A percentile compares a stretch with the other conserved stretches of the same genome.
phyloP scores from a whole-genome alignment of 2,113 vertebrate genomes.

The Microcebus ravelobensis region DNA sequence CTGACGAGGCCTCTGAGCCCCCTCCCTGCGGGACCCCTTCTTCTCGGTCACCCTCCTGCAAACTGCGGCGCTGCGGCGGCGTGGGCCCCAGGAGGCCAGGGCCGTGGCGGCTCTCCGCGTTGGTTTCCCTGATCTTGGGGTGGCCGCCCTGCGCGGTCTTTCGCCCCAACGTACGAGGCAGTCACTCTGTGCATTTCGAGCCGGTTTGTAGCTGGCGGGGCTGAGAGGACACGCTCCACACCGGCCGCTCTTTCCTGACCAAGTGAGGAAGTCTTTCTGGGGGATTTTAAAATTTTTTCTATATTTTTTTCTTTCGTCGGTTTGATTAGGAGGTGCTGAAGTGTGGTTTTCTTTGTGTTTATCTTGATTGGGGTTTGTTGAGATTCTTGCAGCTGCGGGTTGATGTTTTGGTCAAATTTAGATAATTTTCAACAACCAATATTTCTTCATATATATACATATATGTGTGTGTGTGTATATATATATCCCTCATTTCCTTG shows the following conservation, averaged over 20 bases:
- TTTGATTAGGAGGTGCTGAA: not conserved
- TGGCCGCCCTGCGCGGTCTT: accelerated
- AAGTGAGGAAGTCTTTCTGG: not conserved
- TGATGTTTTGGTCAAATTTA: not conserved
- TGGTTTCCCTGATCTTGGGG: too few relatives aligned
- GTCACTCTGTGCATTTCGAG: not conserved
- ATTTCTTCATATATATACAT: not conserved
- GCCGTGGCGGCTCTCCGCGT: not conserved
- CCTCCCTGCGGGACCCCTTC: not conserved
- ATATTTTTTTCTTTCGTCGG: not conserved
- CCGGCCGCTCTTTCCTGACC: too few relatives aligned
- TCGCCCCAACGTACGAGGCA: accelerated
- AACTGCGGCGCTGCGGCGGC: not conserved
- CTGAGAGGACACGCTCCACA: not conserved
- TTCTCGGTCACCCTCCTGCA: not conserved
- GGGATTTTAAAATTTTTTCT: not conserved
- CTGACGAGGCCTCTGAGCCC: not conserved
- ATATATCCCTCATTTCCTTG: not conserved
- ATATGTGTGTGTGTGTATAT: too few relatives aligned
- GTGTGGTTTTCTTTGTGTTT: not conserved
- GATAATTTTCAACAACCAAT: not conserved
- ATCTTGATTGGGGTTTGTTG: not conserved
- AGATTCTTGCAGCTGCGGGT: not conserved
- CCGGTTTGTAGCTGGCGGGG: not conserved
- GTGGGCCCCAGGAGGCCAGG: too few relatives aligned